Evolutionary conservation across 1,140 invertebrate genomes (phyloP), one percentile per base, ranked within the genome.

Genomic region (Palaemon carinicauda): DNA sequence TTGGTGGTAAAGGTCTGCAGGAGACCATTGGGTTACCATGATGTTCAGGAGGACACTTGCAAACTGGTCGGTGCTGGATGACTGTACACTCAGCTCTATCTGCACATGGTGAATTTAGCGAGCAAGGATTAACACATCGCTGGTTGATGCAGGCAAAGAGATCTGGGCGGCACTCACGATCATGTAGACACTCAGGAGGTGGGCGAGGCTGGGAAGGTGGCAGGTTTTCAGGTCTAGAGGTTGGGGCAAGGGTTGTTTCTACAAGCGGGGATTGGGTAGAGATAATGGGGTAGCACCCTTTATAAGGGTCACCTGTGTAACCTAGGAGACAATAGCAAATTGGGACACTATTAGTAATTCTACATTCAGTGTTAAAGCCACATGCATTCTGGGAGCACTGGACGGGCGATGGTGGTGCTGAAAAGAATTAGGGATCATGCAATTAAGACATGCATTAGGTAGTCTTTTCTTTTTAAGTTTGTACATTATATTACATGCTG

Each of bases 331-430:
- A 97, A n/a, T 93, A 94, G 90, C 96, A 97, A 4, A 96, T 94
- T 1, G 96, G 95, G 88, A 95, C 95, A 90, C 96, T 96, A 90
- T 96, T 96, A 89, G 95, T 94, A 0, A 95, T 94, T 81, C 94
- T 92, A 90, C 96, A 97, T 71, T 94, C 93, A 91, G 93, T 92
- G 84, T 94, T 94, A 5, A 79, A 74, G 65, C 90, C 90, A 79
- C 91, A 91, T 53, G 90, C 89, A 54, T 81, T 84, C 69, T 84
- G 89, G 31, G 87, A 78, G 83, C 91, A 91, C 24, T 90, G 89
- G 80, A 91, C 88, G 51, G 87, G 80, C 17, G 82, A 75, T 50
- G 87, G 60, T 69, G 87, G 56, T 77, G 87, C 83, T 86, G 83
- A 86, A 86, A 86, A 86, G 51, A 85, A 60, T 86, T 86, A 80